Conservation (phyloP, 2,797 vertebrate species). For the Danio tinwini region DNA sequence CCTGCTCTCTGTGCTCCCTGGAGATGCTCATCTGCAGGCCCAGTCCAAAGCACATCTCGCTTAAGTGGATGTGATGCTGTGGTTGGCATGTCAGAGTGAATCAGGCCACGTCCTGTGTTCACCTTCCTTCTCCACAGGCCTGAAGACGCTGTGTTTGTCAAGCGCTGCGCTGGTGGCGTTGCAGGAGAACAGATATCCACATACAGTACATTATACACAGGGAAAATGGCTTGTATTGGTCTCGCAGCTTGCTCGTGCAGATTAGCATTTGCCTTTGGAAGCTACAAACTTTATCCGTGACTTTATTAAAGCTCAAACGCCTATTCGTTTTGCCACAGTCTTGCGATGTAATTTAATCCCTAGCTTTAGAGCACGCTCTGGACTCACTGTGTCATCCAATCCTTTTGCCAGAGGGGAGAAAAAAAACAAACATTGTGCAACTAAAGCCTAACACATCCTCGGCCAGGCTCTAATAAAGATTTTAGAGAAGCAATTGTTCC, state of each 20-base stretch:
- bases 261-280: constrained; percentile 31
- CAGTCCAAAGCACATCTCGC: constrained; percentile 33
- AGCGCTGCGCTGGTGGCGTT: background rate
- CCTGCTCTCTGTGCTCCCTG: constrained; percentile 12
- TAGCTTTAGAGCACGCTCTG: constrained; percentile 41
- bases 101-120: constrained; percentile 28
- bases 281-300: constrained; percentile 26
- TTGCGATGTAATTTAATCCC: constrained; percentile 59
- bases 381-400: constrained; percentile 52
- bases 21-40: constrained; percentile 32
- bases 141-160: constrained; percentile 3
- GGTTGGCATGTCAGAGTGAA: constrained; percentile 47
- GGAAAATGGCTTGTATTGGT: background rate
- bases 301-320: constrained; percentile 54
- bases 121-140: constrained; percentile 22
- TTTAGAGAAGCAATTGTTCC: constrained; percentile 19
- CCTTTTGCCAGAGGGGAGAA: constrained; percentile 50
- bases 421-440: constrained; percentile 27
- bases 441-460: constrained; percentile 44
- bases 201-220: background rate
- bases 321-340: constrained; percentile 42
- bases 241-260: constrained; percentile 9
- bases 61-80: constrained; percentile 50
- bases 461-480: constrained; percentile 51
- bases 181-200: background rate